phyloP scores from a whole-genome alignment of 2,113 vertebrate species.

The Oostethus manadensis region DNA sequence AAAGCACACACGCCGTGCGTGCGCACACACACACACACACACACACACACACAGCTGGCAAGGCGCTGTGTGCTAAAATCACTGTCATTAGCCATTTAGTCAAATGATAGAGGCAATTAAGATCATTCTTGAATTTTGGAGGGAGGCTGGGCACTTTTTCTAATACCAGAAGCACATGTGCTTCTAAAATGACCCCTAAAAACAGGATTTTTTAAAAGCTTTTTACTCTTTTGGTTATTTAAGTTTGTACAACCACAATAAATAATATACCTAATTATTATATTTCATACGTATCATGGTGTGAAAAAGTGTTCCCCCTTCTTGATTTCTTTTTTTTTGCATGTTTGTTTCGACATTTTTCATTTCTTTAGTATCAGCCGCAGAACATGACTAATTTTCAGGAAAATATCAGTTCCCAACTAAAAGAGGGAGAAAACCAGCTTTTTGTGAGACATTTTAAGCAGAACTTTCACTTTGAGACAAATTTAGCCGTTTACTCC shows the following conservation, averaged over 20 bases:
- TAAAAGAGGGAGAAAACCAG: no score
- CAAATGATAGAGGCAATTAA: conserved; percentile 58
- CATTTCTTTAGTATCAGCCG: no score
- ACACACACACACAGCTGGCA: conserved; percentile 39
- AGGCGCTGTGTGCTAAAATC: conserved; percentile 48
- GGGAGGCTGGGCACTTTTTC: conserved; percentile 20
- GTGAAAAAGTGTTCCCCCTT: no score
- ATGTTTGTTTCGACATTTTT: no score
- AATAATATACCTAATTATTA: not conserved
- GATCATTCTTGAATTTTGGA: conserved; percentile 51
- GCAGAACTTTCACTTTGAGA: no score
- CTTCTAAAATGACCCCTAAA: not conserved
- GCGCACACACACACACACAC: conserved; percentile 28
- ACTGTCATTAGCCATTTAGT: conserved; percentile 64
- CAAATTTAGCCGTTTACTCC: no score
- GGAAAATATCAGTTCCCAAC: no score
- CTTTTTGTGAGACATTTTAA: no score
- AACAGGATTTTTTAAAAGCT: conserved; percentile 47
- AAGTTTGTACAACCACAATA: not conserved
- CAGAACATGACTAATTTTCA: no score
- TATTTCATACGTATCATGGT: no score
- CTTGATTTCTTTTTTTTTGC: no score
- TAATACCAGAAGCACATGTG: not conserved
- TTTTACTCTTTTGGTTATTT: no score
- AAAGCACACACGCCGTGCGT: conserved; percentile 52